These are phyloP conservation scores for Sander vitreus DNA, from an alignment of 2,113 vertebrate genomes.

Conservation along the genomic window DNA sequence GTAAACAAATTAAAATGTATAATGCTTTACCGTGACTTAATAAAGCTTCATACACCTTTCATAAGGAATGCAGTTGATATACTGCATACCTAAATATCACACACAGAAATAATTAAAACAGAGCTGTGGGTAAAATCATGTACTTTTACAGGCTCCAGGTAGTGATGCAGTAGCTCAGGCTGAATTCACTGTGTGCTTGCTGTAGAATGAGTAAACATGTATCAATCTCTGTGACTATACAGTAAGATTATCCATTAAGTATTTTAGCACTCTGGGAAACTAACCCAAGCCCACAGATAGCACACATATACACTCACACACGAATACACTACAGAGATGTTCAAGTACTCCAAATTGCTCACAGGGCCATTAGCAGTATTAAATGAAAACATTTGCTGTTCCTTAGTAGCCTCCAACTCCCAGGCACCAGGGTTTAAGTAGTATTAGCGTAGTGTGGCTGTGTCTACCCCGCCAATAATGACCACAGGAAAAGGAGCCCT, in stretches of 20 bases:
- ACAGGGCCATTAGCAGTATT: constrained; percentile 72
- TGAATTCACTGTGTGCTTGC: constrained; percentile 26
- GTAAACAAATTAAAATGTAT: constrained; percentile 79
- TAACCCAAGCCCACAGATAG: constrained; percentile 33
- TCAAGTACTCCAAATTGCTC: constrained; percentile 72
- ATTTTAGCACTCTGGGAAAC: constrained; percentile 57
- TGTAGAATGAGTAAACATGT: constrained; percentile 36
- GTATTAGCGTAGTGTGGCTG: constrained; percentile 67
- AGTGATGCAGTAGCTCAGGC: constrained; percentile 13
- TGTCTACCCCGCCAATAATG: constrained; percentile 71
- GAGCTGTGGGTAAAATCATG: constrained; percentile 35
- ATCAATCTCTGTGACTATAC: constrained; percentile 50
- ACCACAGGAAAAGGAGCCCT: constrained; percentile 60
- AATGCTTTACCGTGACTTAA: constrained; percentile 76
- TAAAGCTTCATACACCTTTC: constrained; percentile 65
- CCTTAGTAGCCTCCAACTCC: constrained; percentile 59
- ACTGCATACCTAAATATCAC: constrained; percentile 44
- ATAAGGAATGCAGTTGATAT: constrained; percentile 48
- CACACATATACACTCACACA: constrained; percentile 37
- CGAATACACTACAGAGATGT: constrained; percentile 49
- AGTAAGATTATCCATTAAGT: constrained; percentile 58
- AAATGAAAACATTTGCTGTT: constrained; percentile 77
- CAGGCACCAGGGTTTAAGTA: constrained; percentile 72
- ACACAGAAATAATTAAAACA: constrained; percentile 42
- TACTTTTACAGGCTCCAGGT: constrained; percentile 19